A percentile compares a stretch with the other conserved stretches of the same genome.
These are phyloP conservation scores for Dreissena polymorpha DNA, from an alignment of 1,140 invertebrate species.

Conservation along the genomic window DNA sequence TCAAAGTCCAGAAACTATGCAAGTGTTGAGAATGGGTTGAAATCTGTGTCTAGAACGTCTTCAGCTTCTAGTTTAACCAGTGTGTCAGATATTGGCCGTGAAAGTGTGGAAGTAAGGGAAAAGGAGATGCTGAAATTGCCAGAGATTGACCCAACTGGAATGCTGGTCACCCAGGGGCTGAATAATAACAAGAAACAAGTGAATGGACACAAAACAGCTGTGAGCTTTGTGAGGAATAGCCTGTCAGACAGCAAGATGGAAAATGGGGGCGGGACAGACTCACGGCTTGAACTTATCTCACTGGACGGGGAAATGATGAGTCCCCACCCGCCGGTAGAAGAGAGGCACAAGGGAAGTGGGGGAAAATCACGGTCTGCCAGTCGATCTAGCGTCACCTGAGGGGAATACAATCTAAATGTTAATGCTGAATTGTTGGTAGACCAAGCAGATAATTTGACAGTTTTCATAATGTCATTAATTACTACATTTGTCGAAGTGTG, in stretches of 20 bases:
- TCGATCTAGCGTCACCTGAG: not conserved
- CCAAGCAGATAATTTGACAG: too few relatives aligned
- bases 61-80: constrained; percentile 40
- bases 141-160: constrained; percentile 51
- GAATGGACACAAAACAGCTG: constrained; percentile 19
- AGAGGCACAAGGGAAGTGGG: constrained; percentile 31
- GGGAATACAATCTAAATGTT: too few relatives aligned
- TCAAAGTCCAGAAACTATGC: not conserved
- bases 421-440: too few relatives aligned
- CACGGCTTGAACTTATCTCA: constrained; percentile 36
- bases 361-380: constrained; percentile 35
- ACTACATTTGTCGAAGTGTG: too few relatives aligned
- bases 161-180: constrained; percentile 43
- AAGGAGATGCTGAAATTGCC: constrained; percentile 38
- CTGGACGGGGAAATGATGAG: constrained; percentile 44
- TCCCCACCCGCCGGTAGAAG: constrained; percentile 33
- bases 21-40: constrained; percentile 37
- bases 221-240: constrained; percentile 30
- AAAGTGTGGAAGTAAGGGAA: constrained; percentile 20
- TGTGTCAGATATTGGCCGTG: constrained; percentile 12
- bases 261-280: constrained; percentile 10
- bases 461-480: too few relatives aligned
- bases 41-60: constrained; percentile 15
- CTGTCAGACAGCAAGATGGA: constrained; percentile 26
- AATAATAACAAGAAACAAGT: constrained; percentile 24